phyloP scores from a whole-genome alignment of 2,888 invertebrate genomes.

The Sthenelais limicola region DNA sequence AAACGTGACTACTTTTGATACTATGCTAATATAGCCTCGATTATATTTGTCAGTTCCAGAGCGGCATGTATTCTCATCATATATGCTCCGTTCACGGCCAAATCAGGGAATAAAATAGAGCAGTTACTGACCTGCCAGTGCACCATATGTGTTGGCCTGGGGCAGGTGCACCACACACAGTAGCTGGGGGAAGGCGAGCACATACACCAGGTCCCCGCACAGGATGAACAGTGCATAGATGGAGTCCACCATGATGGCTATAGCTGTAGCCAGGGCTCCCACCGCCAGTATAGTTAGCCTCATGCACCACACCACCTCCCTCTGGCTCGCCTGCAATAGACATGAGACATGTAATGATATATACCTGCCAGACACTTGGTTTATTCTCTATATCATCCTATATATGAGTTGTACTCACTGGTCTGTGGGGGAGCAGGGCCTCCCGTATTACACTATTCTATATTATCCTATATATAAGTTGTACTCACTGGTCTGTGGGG shows the following conservation, averaged over 20 bases:
- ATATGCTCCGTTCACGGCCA: too few relatives aligned
- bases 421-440: too few relatives aligned
- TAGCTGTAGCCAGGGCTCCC: slow-evolving; percentile 88
- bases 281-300: slow-evolving; percentile 90
- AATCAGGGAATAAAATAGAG: too few relatives aligned
- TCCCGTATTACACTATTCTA: too few relatives aligned
- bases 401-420: too few relatives aligned
- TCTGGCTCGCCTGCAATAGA: slow-evolving; percentile 25
- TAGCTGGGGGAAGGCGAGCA: slow-evolving; percentile 97
- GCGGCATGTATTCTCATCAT: too few relatives aligned
- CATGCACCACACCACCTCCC: slow-evolving; percentile 92
- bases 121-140: slow-evolving; percentile 76
- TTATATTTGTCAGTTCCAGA: too few relatives aligned
- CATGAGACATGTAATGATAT: background rate
- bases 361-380: background rate
- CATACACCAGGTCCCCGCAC: slow-evolving; percentile 98
- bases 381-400: too few relatives aligned
- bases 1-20: too few relatives aligned
- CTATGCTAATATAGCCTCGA: too few relatives aligned
- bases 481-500: too few relatives aligned
- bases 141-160: slow-evolving; percentile 96
- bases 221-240: slow-evolving; percentile 99
- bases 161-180: slow-evolving; percentile 97
- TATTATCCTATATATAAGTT: too few relatives aligned
- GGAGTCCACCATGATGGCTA: slow-evolving; percentile 96